These are phyloP conservation scores for Ciconia nigra DNA, from an alignment of 2,797 vertebrate species.

Conservation along the genomic window DNA sequence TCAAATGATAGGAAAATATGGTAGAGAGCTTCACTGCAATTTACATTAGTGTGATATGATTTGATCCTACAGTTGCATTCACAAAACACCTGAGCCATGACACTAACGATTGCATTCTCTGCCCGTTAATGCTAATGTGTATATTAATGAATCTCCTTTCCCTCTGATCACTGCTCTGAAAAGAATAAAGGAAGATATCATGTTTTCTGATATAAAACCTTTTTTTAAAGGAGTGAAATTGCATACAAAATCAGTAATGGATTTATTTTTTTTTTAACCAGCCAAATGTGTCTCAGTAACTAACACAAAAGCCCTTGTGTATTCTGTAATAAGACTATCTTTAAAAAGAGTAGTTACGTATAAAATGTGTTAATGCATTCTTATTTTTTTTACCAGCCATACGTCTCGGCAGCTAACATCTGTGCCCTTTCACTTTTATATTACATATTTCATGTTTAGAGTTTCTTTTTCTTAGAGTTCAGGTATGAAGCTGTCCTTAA, in stretches of 20 bases:
- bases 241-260: neutral
- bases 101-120: constrained; percentile 28
- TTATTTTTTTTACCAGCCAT: neutral
- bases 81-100: constrained; percentile 39
- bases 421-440: neutral
- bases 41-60: constrained; percentile 19
- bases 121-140: constrained; percentile 1
- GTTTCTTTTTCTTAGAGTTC: neutral
- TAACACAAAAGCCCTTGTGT: neutral
- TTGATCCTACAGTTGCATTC: constrained; percentile 32
- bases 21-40: neutral
- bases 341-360: neutral
- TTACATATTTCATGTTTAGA: neutral
- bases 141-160: constrained; percentile 1
- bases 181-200: neutral
- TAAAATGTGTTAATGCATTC: neutral
- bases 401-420: neutral
- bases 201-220: neutral
- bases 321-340: neutral
- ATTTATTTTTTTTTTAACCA: neutral
- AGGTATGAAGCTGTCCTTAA: neutral
- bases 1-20: neutral
- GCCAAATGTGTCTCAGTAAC: neutral
- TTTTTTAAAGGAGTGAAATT: neutral
- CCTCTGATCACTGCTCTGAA: neutral